phyloP scores from a whole-genome alignment of 2,888 invertebrate species.

The Mellilla xanthometata region DNA sequence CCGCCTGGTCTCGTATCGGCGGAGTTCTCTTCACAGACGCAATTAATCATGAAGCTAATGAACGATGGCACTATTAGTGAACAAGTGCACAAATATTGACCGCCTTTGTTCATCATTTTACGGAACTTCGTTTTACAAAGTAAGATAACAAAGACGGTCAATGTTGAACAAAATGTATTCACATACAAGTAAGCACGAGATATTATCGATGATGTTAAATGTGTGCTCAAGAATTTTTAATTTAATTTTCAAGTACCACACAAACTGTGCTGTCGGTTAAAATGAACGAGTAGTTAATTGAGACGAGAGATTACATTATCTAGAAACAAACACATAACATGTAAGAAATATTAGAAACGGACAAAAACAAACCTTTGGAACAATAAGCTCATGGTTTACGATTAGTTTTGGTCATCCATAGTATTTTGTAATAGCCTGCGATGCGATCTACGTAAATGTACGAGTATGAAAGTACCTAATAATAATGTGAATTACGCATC shows the following conservation, averaged over 20 bases:
- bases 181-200: constrained; percentile 78
- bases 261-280: constrained; percentile 71
- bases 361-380: constrained; percentile 6
- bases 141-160: constrained; percentile 72
- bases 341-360: constrained; percentile 15
- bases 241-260: constrained; percentile 68
- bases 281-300: constrained; percentile 49
- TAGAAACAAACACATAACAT: constrained; percentile 32
- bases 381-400: constrained; percentile 8
- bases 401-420: neutral
- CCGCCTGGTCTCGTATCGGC: constrained; percentile 74
- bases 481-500: too few relatives aligned
- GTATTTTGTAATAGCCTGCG: neutral
- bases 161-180: constrained; percentile 72
- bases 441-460: too few relatives aligned
- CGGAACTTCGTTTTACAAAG: constrained; percentile 33
- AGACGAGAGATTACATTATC: constrained; percentile 71
- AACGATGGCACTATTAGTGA: constrained; percentile 79
- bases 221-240: constrained; percentile 71
- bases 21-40: constrained; percentile 58
- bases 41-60: constrained; percentile 78
- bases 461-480: too few relatives aligned
- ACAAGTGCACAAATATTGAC: constrained; percentile 72
- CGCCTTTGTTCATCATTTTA: constrained; percentile 51
- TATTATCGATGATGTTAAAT: constrained; percentile 72